These are phyloP conservation scores for Drosophila ananassae DNA, from an alignment of 1,140 invertebrate genomes.

Conservation along the genomic window DNA sequence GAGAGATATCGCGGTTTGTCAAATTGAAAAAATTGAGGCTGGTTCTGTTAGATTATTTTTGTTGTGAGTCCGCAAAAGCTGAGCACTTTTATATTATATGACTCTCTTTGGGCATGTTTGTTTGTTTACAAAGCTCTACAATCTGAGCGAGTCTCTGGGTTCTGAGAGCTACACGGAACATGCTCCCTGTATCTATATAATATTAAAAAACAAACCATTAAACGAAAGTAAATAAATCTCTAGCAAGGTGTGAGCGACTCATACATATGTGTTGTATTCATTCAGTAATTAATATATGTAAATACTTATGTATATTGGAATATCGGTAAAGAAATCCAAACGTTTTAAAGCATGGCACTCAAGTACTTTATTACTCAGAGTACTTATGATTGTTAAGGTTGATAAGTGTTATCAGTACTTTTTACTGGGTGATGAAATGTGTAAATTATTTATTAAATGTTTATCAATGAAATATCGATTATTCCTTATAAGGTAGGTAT, in stretches of 20 bases:
- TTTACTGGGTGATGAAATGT: background rate
- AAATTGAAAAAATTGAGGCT: constrained; percentile 1
- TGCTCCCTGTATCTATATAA: background rate
- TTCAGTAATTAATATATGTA: background rate
- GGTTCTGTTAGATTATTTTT: background rate
- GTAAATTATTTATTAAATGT: background rate
- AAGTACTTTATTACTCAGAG: background rate
- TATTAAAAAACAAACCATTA: background rate
- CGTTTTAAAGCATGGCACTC: background rate
- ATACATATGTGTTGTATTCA: background rate
- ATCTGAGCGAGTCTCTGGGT: background rate
- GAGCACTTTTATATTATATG: background rate
- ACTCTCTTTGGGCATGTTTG: constrained; percentile 3
- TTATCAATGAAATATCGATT: background rate
- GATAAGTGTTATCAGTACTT: background rate
- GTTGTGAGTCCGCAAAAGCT: background rate
- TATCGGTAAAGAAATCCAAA: no score
- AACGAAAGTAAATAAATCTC: background rate
- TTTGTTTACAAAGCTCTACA: background rate
- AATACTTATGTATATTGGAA: no score
- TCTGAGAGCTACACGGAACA: background rate
- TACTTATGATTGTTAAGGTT: background rate
- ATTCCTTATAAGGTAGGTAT: constrained; percentile 7
- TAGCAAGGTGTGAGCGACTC: background rate
- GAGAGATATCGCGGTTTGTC: background rate